Conservation (phyloP, 53 echinoderm and acorn worm genomes). For the Henricia sp. region DNA sequence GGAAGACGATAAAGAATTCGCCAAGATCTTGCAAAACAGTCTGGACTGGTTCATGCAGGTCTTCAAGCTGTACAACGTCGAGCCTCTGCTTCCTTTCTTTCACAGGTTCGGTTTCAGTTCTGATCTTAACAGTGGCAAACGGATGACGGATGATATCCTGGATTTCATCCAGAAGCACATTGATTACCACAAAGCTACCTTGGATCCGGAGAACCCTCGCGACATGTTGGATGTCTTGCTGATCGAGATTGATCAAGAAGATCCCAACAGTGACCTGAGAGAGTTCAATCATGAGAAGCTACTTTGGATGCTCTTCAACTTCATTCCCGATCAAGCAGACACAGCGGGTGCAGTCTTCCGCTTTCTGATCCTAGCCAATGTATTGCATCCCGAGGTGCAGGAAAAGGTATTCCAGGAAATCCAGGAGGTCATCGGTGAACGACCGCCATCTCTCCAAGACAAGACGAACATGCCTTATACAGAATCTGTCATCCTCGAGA, state of each 20-base stretch:
- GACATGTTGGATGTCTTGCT: conserved; percentile 30
- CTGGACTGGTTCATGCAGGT: neutral
- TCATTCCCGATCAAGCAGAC: conserved; percentile 41
- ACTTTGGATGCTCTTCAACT: conserved; percentile 41
- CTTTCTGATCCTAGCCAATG: conserved; percentile 49
- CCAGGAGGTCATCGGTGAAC: conserved; percentile 47
- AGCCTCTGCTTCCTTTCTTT: conserved; percentile 30
- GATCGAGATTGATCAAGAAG: conserved; percentile 33
- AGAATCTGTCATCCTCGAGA: conserved; percentile 50
- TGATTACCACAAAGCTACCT: conserved; percentile 14
- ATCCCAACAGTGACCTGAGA: conserved; percentile 33
- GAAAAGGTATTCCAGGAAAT: conserved; percentile 42
- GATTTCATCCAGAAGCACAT: conserved; percentile 15
- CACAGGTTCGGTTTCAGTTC: neutral
- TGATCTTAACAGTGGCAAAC: neutral
- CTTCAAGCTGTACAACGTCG: conserved; percentile 26
- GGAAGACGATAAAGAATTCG: conserved; percentile 33
- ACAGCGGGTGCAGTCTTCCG: conserved; percentile 2
- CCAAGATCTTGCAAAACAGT: neutral
- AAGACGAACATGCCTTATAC: conserved; percentile 55
- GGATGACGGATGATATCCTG: neutral
- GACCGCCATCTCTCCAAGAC: conserved; percentile 30
- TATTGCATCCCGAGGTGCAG: conserved; percentile 44
- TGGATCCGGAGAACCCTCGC: conserved; percentile 25
- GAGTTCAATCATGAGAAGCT: conserved; percentile 43